These are phyloP conservation scores for Caranx melampygus DNA, from an alignment of 2,113 vertebrate genomes.

Conservation along the genomic window DNA sequence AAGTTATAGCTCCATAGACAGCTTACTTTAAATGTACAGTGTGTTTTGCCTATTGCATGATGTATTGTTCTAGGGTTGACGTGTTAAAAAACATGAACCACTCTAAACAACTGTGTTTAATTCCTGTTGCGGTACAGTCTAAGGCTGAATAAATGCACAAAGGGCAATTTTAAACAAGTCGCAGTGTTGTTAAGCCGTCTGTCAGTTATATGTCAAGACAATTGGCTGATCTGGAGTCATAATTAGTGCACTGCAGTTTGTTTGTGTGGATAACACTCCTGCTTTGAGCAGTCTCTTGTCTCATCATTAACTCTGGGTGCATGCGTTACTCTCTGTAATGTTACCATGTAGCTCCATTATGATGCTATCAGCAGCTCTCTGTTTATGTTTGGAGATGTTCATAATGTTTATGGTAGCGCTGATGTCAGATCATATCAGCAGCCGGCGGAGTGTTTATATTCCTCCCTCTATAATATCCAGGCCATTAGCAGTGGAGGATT, in stretches of 20 bases:
- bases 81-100: background rate
- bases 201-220: background rate
- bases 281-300: background rate
- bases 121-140: background rate
- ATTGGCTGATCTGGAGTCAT: constrained; percentile 1
- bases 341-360: background rate
- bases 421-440: background rate
- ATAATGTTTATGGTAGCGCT: background rate
- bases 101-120: background rate
- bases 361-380: background rate
- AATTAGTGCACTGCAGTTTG: background rate
- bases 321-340: background rate
- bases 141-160: background rate
- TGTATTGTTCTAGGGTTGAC: too few species aligned
- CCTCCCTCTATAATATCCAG: background rate
- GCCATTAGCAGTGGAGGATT: background rate
- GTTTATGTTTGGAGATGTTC: background rate
- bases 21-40: background rate
- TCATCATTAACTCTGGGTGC: background rate
- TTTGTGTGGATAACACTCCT: background rate
- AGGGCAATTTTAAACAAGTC: background rate
- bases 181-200: background rate
- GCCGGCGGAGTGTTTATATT: background rate
- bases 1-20: background rate
- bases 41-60: too few species aligned